Evolutionary conservation across 2,888 invertebrate genomes (phyloP).

Genomic region (Drosophila stalkeri): DNA sequence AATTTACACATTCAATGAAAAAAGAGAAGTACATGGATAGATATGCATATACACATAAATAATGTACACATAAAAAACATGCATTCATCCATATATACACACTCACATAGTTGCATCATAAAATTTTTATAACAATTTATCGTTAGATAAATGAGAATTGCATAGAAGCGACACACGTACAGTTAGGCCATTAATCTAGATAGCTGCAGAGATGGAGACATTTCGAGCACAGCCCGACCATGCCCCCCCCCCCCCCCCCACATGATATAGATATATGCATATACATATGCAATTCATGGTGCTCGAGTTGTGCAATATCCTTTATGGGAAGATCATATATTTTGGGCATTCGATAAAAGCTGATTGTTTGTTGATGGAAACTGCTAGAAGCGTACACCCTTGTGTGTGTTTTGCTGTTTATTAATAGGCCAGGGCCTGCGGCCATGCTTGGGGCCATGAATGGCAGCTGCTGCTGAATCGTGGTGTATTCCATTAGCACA

Average conservation of each 20-base stretch:
- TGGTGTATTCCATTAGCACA: slow-evolving; percentile 25
- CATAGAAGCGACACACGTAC: not conserved
- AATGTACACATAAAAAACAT: too few relatives aligned
- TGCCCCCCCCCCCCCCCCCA: too few relatives aligned
- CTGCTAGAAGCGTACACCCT: not conserved
- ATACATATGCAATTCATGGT: not conserved
- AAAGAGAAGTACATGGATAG: not conserved
- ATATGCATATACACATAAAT: not conserved
- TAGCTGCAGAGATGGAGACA: not conserved
- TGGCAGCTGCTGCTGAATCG: slow-evolving; percentile 10
- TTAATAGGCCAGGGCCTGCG: slow-evolving; percentile 16
- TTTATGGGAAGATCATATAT: not conserved
- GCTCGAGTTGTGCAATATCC: not conserved
- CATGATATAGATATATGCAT: not conserved
- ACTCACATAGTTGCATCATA: not conserved
- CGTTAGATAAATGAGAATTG: not conserved
- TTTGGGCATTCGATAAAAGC: slow-evolving; percentile 6
- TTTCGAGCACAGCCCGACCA: not conserved
- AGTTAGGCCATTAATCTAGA: not conserved
- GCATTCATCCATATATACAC: not conserved
- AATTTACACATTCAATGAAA: not conserved
- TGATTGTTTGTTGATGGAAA: slow-evolving; percentile 28
- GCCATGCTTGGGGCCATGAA: slow-evolving; percentile 9
- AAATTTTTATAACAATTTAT: not conserved
- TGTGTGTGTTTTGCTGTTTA: not conserved